Conservation (phyloP, 2,797 vertebrate genomes). For the Ambastaia sidthimunki region DNA sequence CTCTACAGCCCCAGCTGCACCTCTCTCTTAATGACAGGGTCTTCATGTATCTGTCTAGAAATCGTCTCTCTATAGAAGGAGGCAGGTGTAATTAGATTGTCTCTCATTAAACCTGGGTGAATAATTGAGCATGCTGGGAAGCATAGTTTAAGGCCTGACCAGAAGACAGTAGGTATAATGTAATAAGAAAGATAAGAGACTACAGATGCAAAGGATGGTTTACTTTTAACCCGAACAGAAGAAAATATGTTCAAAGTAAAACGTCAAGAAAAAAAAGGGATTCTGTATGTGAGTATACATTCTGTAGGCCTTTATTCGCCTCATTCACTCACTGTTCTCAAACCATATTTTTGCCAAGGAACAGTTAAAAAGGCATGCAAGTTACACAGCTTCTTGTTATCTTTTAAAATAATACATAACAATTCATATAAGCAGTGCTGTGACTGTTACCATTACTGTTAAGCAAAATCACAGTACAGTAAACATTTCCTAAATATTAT, state of each 20-base stretch:
- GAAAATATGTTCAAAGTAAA: too few species aligned
- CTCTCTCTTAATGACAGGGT: conserved; percentile 8
- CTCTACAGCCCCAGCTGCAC: conserved; percentile 21
- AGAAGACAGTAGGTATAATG: conserved; percentile 61
- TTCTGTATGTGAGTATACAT: too few species aligned
- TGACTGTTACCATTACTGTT: neutral
- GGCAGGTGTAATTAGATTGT: conserved; percentile 59
- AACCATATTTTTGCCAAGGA: too few species aligned
- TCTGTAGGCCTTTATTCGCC: too few species aligned
- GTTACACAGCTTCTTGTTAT: too few species aligned
- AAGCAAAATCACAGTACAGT: neutral
- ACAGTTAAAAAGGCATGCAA: too few species aligned
- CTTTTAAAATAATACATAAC: too few species aligned
- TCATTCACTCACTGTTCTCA: too few species aligned
- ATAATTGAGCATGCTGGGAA: conserved; percentile 70
- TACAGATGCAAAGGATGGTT: conserved; percentile 23
- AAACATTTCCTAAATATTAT: neutral
- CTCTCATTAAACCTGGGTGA: conserved; percentile 52
- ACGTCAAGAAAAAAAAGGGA: too few species aligned
- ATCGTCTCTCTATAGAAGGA: conserved; percentile 52
- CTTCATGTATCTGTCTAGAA: conserved; percentile 53
- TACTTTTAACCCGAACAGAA: neutral
- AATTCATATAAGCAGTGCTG: too few species aligned
- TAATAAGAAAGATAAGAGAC: conserved; percentile 59
- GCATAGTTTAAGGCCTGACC: conserved; percentile 39